These are phyloP conservation scores for Nephrocerus scutellatus DNA, from an alignment of 2,888 invertebrate species.

Conservation along the genomic window DNA sequence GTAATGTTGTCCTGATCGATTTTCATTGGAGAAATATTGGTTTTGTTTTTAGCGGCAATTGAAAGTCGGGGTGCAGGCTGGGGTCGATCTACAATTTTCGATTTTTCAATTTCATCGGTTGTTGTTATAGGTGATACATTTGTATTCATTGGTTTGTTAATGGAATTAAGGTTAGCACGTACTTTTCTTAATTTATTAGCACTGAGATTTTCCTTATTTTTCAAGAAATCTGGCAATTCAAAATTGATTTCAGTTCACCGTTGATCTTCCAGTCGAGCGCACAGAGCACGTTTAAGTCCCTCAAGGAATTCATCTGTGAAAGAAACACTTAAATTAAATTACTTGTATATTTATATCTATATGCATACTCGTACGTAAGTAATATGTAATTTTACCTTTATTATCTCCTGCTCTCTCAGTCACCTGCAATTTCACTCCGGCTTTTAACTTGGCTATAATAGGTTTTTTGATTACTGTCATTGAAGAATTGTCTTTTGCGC, in stretches of 20 bases:
- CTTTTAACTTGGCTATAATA: slow-evolving; percentile 63
- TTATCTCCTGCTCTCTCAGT: slow-evolving; percentile 58
- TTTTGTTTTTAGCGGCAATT: slow-evolving; percentile 33
- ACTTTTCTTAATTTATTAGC: slow-evolving; percentile 43
- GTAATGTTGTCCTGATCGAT: slow-evolving; percentile 25
- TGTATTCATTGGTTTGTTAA: slow-evolving; percentile 32
- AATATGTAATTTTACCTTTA: slow-evolving; percentile 63
- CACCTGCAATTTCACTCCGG: slow-evolving; percentile 58
- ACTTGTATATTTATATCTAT: slow-evolving; percentile 1
- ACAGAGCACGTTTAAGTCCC: slow-evolving; percentile 65
- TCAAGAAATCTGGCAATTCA: slow-evolving; percentile 69
- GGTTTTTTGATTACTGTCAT: too few species aligned
- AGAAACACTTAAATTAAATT: slow-evolving; percentile 1
- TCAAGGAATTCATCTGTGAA: slow-evolving; percentile 62
- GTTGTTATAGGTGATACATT: slow-evolving; percentile 16
- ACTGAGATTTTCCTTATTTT: slow-evolving; percentile 53
- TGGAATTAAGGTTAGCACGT: slow-evolving; percentile 40
- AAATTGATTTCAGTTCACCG: slow-evolving; percentile 70
- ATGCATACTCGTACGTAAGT: slow-evolving; percentile 1
- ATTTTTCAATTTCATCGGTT: too few species aligned
- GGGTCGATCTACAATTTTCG: too few species aligned
- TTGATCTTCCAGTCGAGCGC: slow-evolving; percentile 70
- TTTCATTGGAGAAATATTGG: slow-evolving; percentile 36
- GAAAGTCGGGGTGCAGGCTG: slow-evolving; percentile 43
- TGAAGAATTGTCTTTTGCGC: too few species aligned